Evolutionary conservation across 2,888 invertebrate species (phyloP).

Genomic region (Malacosoma neustria): DNA sequence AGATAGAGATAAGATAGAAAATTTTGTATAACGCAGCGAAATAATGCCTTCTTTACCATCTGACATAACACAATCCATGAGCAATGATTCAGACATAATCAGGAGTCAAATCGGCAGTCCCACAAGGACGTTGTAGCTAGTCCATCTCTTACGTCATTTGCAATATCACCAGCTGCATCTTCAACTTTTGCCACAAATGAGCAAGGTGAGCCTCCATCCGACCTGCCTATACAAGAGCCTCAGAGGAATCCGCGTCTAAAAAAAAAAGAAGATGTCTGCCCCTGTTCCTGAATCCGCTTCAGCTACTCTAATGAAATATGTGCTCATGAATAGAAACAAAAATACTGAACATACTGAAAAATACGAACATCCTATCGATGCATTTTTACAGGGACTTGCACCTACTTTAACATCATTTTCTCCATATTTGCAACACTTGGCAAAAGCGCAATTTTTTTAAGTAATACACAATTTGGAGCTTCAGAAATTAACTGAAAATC

Average conservation of each 20-base stretch:
- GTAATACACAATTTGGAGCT: constrained; percentile 2
- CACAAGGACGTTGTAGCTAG: not conserved
- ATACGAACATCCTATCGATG: constrained; percentile 1
- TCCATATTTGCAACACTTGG: not conserved
- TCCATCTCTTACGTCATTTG: constrained; percentile 1
- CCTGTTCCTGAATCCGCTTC: constrained; percentile 1
- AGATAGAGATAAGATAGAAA: not conserved
- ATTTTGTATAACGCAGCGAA: not conserved
- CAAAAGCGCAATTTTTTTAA: constrained; percentile 1
- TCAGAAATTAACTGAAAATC: not conserved
- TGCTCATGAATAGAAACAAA: constrained; percentile 3
- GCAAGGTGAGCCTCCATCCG: constrained; percentile 1
- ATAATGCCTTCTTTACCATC: not conserved
- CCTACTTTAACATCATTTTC: not conserved
- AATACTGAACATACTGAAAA: constrained; percentile 1
- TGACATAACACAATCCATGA: not conserved
- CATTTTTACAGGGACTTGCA: constrained; percentile 1
- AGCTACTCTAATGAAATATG: constrained; percentile 3
- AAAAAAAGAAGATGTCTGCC: constrained; percentile 1
- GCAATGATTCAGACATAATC: not conserved
- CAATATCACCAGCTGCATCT: constrained; percentile 1
- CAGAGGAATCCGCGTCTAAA: constrained; percentile 1
- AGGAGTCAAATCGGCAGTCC: not conserved
- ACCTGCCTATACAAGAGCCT: constrained; percentile 1
- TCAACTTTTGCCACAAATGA: not conserved